Evolutionary conservation across 2,113 vertebrate species (phyloP).

Genomic region (Callorhinus ursinus): DNA sequence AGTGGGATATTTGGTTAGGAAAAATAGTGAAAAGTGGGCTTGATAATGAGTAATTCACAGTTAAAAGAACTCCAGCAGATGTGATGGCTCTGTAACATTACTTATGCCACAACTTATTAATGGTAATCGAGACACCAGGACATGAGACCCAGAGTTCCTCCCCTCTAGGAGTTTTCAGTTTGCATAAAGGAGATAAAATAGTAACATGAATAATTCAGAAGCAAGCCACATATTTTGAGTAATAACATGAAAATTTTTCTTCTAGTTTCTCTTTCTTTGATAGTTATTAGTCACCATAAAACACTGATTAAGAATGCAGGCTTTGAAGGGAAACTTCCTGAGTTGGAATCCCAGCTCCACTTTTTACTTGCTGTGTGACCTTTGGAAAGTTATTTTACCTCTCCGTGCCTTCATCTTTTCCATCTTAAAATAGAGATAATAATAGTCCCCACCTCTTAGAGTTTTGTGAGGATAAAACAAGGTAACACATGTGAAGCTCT

Average conservation of each 20-base stretch:
- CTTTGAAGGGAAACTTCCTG: background rate
- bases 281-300: slow-evolving; percentile 3
- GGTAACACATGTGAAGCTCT: background rate
- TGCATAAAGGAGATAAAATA: slow-evolving; percentile 14
- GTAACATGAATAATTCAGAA: slow-evolving; percentile 28
- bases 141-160: background rate
- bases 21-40: background rate
- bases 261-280: slow-evolving; percentile 12
- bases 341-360: background rate
- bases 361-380: background rate
- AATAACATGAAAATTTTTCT: background rate
- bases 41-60: background rate
- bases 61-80: background rate
- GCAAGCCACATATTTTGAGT: background rate
- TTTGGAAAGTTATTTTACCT: slow-evolving; percentile 41
- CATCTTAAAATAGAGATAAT: background rate
- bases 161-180: slow-evolving; percentile 20
- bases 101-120: background rate
- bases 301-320: background rate
- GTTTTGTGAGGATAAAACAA: slow-evolving; percentile 20
- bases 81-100: background rate
- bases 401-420: slow-evolving; percentile 13
- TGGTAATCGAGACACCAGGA: background rate
- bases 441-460: background rate
- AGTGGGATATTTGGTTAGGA: background rate